Conservation (phyloP, 2,888 invertebrate species). For the Cantharis flavilabris region DNA sequence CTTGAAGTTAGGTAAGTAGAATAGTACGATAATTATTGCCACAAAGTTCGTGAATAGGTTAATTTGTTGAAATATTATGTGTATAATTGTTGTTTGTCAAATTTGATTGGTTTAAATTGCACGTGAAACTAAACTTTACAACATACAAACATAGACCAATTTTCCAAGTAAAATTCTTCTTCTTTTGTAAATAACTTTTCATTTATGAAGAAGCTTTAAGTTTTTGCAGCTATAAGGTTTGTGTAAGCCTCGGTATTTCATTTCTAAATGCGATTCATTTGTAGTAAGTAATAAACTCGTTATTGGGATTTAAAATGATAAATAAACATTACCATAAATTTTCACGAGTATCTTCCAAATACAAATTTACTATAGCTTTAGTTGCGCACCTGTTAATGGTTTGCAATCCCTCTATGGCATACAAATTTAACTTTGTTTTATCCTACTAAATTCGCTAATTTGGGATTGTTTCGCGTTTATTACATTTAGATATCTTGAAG, state of each 20-base stretch:
- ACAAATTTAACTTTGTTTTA: constrained; percentile 24
- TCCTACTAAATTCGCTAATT: constrained; percentile 16
- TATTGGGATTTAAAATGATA: neutral
- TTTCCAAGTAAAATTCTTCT: neutral
- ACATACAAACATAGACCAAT: neutral
- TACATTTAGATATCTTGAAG: constrained; percentile 20
- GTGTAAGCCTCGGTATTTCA: neutral
- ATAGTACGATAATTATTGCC: neutral
- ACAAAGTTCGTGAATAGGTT: neutral
- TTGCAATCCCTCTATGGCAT: constrained; percentile 14
- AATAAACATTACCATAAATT: neutral
- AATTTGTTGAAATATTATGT: neutral
- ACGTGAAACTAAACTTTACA: neutral
- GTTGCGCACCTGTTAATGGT: neutral
- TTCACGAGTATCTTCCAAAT: neutral
- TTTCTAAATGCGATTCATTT: neutral
- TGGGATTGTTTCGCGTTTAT: constrained; percentile 17
- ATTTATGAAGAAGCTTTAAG: neutral
- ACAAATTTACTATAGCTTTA: neutral
- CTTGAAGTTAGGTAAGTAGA: neutral
- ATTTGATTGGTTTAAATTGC: neutral
- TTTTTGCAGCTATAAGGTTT: neutral
- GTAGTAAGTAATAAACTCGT: neutral
- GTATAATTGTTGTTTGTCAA: neutral
- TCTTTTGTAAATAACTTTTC: neutral